Evolutionary conservation across 2,113 vertebrate species (phyloP).

Genomic region (Chloropsis hardwickii): DNA sequence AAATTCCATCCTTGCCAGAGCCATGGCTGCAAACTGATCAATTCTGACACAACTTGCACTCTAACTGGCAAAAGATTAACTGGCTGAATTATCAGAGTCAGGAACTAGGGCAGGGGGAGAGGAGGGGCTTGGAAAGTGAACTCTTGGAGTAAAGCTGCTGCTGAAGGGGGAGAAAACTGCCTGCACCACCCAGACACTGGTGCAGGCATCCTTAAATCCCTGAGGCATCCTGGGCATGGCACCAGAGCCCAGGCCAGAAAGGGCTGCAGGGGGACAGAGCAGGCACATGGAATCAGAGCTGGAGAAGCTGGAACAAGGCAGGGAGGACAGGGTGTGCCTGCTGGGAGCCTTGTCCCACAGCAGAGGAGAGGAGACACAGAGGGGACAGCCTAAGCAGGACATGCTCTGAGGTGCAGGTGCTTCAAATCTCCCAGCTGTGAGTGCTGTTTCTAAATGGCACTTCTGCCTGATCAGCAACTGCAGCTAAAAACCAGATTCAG

Average conservation of each 20-base stretch:
- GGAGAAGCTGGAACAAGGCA: neutral
- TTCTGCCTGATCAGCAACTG: neutral
- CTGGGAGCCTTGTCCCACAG: neutral
- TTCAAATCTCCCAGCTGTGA: neutral
- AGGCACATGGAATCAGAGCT: neutral
- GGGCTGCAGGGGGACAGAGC: neutral
- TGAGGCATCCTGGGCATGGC: neutral
- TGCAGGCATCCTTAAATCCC: neutral
- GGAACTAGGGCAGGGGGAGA: neutral
- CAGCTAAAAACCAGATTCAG: neutral
- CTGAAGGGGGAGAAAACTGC: neutral
- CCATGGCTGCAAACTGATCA: neutral
- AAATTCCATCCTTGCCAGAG: neutral
- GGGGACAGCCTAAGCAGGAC: neutral
- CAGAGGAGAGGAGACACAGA: neutral
- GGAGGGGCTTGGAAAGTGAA: neutral
- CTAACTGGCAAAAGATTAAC: neutral
- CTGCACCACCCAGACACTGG: neutral
- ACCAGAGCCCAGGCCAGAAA: neutral
- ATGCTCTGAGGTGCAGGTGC: neutral
- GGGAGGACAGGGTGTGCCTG: neutral
- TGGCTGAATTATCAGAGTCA: neutral
- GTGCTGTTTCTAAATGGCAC: neutral
- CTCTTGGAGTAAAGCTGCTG: neutral
- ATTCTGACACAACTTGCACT: neutral